Evolutionary conservation across 2,888 invertebrate species (phyloP), one percentile per base, ranked within the genome.

Genomic region (Oligia fasciuncula): DNA sequence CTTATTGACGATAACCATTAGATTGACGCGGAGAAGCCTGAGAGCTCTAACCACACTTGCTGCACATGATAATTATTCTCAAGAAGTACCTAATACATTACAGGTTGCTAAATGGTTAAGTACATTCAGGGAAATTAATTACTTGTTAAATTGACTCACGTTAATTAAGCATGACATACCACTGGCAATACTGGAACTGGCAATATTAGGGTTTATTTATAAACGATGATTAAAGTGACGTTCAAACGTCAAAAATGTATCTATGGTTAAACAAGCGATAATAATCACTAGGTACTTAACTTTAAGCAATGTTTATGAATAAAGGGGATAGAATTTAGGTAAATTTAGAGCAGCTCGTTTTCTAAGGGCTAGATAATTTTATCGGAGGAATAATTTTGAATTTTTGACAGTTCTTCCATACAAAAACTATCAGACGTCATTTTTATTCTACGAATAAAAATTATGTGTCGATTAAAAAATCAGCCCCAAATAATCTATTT

Each of bases 1-100:
- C 23, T 69, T 69, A 80, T 72, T 73, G 62, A 63, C 29, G 49
- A 51, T 85, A 80, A 80, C 23, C 29, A 84, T 35, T 49, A 71
- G 35, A 40, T 29, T 54, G 43, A 78, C 46, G 63, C n/a, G 17
- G 17, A 49, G 23, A 62, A 13, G 8, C 40, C 40, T 54, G 17
- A 62, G n/a, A 67, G 35, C 29, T 73, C n/a, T 35, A 60, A 66
- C 46, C 43, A 68, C 29, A 40, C 3, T 62, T 49, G 17, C 23
- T 62, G 46, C 35, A 60, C 29, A 35, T 13, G 62, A 67, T 84
- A 67, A 84, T 81, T 68, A 29, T 79, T 63, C 54, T 17, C 0
- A 62, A 57, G 70, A 81, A 84, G 63, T 79, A 29, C 29, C 1
- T 29, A 71, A 71, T 71, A 71, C 46, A 49, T 60, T 78, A 8